Evolutionary conservation across 2,797 vertebrate genomes (phyloP).

Genomic region (Tragelaphus oryx): DNA sequence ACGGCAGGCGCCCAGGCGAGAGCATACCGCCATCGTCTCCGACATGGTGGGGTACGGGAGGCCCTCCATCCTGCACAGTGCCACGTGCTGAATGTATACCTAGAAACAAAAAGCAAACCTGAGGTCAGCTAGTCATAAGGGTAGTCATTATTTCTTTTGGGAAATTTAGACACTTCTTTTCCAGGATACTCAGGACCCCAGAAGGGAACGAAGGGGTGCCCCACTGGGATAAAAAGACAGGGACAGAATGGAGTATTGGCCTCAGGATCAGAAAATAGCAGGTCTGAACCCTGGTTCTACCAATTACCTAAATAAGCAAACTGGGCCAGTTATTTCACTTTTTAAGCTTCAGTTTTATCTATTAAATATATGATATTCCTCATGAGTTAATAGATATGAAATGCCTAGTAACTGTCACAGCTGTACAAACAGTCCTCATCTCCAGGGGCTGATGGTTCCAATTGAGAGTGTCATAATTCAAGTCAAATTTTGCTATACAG

Average conservation of each 20-base stretch:
- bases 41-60: slow-evolving; percentile 86
- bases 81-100: slow-evolving; percentile 91
- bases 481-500: not conserved
- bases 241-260: not conserved
- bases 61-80: slow-evolving; percentile 92
- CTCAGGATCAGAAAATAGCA: not conserved
- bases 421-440: not conserved
- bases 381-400: not conserved
- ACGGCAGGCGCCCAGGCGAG: slow-evolving; percentile 88
- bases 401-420: not conserved
- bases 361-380: not conserved
- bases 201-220: not conserved
- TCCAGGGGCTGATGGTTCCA: not conserved
- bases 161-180: not conserved
- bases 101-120: slow-evolving; percentile 60
- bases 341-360: slow-evolving; percentile 35
- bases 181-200: not conserved
- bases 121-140: not conserved
- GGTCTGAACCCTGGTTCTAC: not conserved
- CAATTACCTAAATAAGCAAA: not conserved
- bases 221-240: not conserved
- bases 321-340: not conserved
- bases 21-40: slow-evolving; percentile 87
- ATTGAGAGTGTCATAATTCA: not conserved
- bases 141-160: not conserved